Evolutionary conservation across 1,140 invertebrate species (phyloP).

Genomic region (Lethocerus indicus): DNA sequence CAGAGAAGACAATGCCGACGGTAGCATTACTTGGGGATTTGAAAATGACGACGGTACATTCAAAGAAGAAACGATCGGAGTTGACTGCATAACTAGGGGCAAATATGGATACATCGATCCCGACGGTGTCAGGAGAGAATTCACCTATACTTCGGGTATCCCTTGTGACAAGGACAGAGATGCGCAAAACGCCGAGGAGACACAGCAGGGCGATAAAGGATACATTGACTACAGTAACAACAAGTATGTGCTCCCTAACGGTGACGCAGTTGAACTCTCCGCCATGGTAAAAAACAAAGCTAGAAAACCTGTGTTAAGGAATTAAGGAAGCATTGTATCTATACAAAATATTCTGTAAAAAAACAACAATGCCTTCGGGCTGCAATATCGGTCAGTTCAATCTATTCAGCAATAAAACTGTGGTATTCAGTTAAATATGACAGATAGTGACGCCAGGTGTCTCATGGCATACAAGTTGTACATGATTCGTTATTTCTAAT

Average conservation of each 20-base stretch:
- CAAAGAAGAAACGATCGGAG: slow-evolving; percentile 66
- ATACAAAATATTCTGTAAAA: too few species aligned
- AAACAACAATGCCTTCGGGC: too few species aligned
- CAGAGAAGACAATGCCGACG: slow-evolving; percentile 61
- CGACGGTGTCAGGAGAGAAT: slow-evolving; percentile 52
- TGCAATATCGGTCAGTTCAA: too few species aligned
- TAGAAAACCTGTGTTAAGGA: slow-evolving; percentile 31
- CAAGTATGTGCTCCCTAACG: slow-evolving; percentile 44
- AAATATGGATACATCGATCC: slow-evolving; percentile 72
- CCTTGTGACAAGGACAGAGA: slow-evolving; percentile 42
- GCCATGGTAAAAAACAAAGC: slow-evolving; percentile 49
- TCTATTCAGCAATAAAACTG: too few species aligned
- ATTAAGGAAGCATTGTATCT: slow-evolving; percentile 7
- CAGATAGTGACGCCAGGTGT: too few species aligned
- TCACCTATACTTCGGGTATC: slow-evolving; percentile 52
- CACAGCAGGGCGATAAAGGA: slow-evolving; percentile 27
- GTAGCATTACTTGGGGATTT: slow-evolving; percentile 70
- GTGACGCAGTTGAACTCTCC: slow-evolving; percentile 45
- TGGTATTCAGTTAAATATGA: too few species aligned
- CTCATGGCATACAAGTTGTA: too few species aligned
- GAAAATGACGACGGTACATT: slow-evolving; percentile 65
- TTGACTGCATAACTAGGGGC: slow-evolving; percentile 59
- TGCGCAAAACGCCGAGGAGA: slow-evolving; percentile 27
- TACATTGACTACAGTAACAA: slow-evolving; percentile 34
- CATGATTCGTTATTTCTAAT: too few species aligned